Conservation (phyloP, 2,888 invertebrate genomes). For the Diplolepis rosae region DNA sequence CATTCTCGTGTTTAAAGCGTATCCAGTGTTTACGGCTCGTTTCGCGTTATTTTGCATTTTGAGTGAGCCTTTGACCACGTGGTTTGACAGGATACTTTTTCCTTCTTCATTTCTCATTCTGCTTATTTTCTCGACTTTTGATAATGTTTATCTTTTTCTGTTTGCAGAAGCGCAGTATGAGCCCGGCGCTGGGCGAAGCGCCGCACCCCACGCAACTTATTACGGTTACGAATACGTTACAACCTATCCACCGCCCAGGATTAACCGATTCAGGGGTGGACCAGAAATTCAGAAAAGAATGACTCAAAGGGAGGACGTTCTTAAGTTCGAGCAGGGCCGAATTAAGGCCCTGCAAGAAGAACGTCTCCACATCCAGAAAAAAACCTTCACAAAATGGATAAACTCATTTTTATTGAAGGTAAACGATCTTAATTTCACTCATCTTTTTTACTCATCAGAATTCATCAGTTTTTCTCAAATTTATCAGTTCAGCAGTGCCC, state of each 20-base stretch:
- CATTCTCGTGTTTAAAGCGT: conserved; percentile 4
- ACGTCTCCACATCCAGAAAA: conserved; percentile 98
- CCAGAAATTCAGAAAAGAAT: conserved; percentile 81
- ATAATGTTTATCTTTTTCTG: conserved; percentile 1
- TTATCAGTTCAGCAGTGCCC: too few species aligned
- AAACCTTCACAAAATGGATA: conserved; percentile 99
- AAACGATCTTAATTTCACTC: too few species aligned
- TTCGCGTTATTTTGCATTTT: conserved; percentile 20
- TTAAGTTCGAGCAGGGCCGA: conserved; percentile 96
- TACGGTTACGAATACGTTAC: conserved; percentile 48
- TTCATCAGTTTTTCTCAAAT: too few species aligned
- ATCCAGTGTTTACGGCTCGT: conserved; percentile 7
- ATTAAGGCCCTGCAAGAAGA: conserved; percentile 98
- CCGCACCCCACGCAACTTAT: conserved; percentile 63
- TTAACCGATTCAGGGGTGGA: conserved; percentile 59
- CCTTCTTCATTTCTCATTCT: too few species aligned
- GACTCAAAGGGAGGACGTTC: conserved; percentile 93
- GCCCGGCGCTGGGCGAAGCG: conserved; percentile 69
- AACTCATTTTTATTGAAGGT: conserved; percentile 97
- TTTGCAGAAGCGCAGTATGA: conserved; percentile 71
- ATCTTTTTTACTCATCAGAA: too few species aligned
- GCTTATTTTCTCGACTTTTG: conserved; percentile 25
- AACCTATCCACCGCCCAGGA: conserved; percentile 49
- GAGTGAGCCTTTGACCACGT: conserved; percentile 5
- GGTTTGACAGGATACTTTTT: conserved; percentile 20